Percentiles rank a stretch among this genome's conserved stretches.
phyloP scores from a whole-genome alignment of 2,797 vertebrate genomes.

The Schizopygopsis malacanthus region DNA sequence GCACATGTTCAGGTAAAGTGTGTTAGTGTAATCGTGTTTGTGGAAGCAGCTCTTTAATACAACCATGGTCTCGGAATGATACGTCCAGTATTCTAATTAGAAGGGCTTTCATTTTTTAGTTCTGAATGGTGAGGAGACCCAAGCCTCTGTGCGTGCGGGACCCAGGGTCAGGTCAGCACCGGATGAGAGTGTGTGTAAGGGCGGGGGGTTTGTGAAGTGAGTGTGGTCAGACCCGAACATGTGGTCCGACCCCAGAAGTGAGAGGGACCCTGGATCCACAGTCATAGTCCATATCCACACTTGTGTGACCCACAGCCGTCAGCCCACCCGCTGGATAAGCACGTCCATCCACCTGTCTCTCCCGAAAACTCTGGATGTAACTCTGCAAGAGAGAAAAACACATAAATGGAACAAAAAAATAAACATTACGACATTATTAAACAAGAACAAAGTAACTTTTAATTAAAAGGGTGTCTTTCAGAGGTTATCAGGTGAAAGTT shows the following conservation, averaged over 20 bases:
- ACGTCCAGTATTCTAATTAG: slow-evolving; percentile 5
- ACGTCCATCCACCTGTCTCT: slow-evolving; percentile 84
- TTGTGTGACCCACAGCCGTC: slow-evolving; percentile 79
- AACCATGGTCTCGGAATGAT: slow-evolving; percentile 27
- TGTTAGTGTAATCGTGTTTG: slow-evolving; percentile 53
- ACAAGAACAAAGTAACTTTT: neutral
- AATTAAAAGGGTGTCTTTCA: neutral
- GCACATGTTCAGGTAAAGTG: slow-evolving; percentile 45
- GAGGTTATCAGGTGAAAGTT: no score
- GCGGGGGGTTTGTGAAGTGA: neutral
- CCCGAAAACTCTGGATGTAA: slow-evolving; percentile 98
- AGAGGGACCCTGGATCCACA: slow-evolving; percentile 88
- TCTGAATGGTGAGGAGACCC: slow-evolving; percentile 46
- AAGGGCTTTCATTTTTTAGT: slow-evolving; percentile 16
- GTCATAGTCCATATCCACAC: slow-evolving; percentile 91
- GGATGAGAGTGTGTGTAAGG: slow-evolving; percentile 8
- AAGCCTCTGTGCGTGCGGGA: slow-evolving; percentile 25
- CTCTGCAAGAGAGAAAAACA: slow-evolving; percentile 79
- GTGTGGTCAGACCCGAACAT: slow-evolving; percentile 81
- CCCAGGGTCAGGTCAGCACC: slow-evolving; percentile 43
- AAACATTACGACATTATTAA: neutral
- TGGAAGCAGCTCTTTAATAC: slow-evolving; percentile 45
- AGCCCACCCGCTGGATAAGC: slow-evolving; percentile 83
- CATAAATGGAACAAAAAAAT: neutral
- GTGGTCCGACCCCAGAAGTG: slow-evolving; percentile 83